A percentile compares a stretch with the other conserved stretches of the same genome.
These are phyloP conservation scores for Phataginus tricuspis DNA, from an alignment of 2,797 vertebrate species.

Conservation along the genomic window DNA sequence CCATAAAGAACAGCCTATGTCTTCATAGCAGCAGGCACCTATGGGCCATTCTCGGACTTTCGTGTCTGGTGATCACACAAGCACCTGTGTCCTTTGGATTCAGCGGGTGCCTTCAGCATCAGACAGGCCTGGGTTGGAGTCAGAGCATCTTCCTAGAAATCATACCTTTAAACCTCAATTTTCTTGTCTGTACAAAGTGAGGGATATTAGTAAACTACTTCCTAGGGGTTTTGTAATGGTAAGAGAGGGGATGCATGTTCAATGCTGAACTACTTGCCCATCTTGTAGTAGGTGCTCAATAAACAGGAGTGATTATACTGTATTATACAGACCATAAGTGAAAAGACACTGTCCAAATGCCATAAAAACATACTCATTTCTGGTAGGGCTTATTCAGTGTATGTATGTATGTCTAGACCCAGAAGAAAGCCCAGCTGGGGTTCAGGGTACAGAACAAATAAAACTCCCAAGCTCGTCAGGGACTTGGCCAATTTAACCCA, in stretches of 20 bases:
- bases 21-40: no score
- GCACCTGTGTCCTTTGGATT: background rate
- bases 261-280: no score
- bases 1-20: background rate
- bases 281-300: background rate
- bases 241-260: background rate
- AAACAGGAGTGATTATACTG: fast-evolving
- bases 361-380: background rate
- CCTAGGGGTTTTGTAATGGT: background rate
- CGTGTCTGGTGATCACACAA: background rate
- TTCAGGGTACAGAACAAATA: background rate
- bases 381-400: background rate
- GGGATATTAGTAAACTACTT: background rate
- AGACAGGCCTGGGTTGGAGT: background rate
- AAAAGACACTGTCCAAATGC: background rate
- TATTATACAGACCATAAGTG: no score
- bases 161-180: background rate
- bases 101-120: background rate
- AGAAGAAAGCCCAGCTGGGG: background rate
- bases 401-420: background rate
- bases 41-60: background rate
- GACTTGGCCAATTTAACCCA: background rate
- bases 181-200: background rate
- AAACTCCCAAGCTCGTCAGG: background rate
- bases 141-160: background rate